phyloP scores from a whole-genome alignment of 2,797 vertebrate species.

The Rhinophrynus dorsalis region DNA sequence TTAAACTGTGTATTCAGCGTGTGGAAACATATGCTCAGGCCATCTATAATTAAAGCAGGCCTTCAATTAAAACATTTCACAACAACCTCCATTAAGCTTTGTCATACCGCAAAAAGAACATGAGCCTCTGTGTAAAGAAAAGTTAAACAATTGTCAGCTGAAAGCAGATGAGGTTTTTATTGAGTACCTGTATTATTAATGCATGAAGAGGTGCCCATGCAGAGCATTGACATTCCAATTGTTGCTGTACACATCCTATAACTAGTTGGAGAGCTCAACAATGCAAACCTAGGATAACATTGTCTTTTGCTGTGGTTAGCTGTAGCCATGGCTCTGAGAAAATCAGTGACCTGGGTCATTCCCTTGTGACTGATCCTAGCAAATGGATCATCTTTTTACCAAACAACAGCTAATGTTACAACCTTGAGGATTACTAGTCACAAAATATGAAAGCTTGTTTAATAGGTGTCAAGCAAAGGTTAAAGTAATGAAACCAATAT shows the following conservation, averaged over 20 bases:
- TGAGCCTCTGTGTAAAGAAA: slow-evolving; percentile 56
- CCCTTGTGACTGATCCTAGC: slow-evolving; percentile 13
- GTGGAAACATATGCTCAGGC: slow-evolving; percentile 52
- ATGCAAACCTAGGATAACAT: slow-evolving; percentile 42
- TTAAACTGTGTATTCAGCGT: slow-evolving; percentile 53
- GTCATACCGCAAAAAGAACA: slow-evolving; percentile 55
- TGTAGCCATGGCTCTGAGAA: slow-evolving; percentile 32
- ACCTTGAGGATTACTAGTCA: slow-evolving; percentile 11
- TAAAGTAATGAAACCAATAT: neutral
- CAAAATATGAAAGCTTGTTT: slow-evolving; percentile 10
- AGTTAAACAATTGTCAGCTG: slow-evolving; percentile 59
- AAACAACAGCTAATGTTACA: slow-evolving; percentile 46
- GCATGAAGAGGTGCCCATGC: slow-evolving; percentile 56
- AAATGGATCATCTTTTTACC: slow-evolving; percentile 12
- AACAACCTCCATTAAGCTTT: slow-evolving; percentile 53
- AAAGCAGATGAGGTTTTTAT: slow-evolving; percentile 58
- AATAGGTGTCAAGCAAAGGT: slow-evolving; percentile 9
- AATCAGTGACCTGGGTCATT: slow-evolving; percentile 45
- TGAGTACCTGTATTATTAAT: slow-evolving; percentile 61
- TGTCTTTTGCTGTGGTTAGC: slow-evolving; percentile 27
- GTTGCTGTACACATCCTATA: slow-evolving; percentile 56
- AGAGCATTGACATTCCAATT: slow-evolving; percentile 50
- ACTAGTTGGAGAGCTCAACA: slow-evolving; percentile 38
- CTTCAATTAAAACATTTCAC: slow-evolving; percentile 55
- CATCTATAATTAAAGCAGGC: slow-evolving; percentile 58